Evolutionary conservation across 2,797 vertebrate species (phyloP).

Genomic region (Acestrorhynchus altus): DNA sequence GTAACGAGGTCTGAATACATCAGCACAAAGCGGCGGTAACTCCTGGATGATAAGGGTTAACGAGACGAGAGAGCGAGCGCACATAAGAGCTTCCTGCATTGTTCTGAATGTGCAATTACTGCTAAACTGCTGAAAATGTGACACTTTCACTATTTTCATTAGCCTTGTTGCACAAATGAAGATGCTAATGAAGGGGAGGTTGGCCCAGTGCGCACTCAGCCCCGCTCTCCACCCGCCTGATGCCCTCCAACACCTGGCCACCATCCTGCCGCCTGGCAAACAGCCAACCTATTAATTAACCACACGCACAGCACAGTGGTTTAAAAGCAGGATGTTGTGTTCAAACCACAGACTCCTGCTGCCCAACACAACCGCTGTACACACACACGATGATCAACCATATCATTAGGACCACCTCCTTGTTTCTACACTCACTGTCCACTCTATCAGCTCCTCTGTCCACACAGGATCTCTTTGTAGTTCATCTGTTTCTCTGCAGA

Average conservation of each 20-base stretch:
- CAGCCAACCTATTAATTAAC: slow-evolving; percentile 69
- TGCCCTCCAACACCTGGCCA: slow-evolving; percentile 75
- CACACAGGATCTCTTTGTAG: too few relatives aligned
- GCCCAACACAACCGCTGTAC: slow-evolving; percentile 62
- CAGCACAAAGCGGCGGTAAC: background rate
- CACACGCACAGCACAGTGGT: slow-evolving; percentile 52
- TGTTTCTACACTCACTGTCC: too few relatives aligned
- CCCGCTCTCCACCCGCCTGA: slow-evolving; percentile 51
- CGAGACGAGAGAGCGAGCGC: slow-evolving; percentile 52
- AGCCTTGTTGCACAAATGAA: slow-evolving; percentile 71
- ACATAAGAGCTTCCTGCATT: background rate
- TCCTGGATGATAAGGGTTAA: background rate
- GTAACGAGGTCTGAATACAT: background rate
- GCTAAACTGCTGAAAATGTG: slow-evolving; percentile 61
- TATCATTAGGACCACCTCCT: too few relatives aligned
- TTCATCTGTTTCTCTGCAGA: too few relatives aligned
- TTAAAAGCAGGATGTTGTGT: slow-evolving; percentile 32
- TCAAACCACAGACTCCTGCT: slow-evolving; percentile 36
- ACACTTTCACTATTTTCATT: slow-evolving; percentile 69
- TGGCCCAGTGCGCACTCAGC: slow-evolving; percentile 56
- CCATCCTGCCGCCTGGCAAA: slow-evolving; percentile 68
- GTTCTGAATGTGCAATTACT: slow-evolving; percentile 49
- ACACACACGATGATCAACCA: background rate
- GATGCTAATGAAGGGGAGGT: slow-evolving; percentile 72
- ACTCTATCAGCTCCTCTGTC: too few relatives aligned